These are phyloP conservation scores for Anguilla anguilla DNA, from an alignment of 2,797 vertebrate species.

Conservation along the genomic window DNA sequence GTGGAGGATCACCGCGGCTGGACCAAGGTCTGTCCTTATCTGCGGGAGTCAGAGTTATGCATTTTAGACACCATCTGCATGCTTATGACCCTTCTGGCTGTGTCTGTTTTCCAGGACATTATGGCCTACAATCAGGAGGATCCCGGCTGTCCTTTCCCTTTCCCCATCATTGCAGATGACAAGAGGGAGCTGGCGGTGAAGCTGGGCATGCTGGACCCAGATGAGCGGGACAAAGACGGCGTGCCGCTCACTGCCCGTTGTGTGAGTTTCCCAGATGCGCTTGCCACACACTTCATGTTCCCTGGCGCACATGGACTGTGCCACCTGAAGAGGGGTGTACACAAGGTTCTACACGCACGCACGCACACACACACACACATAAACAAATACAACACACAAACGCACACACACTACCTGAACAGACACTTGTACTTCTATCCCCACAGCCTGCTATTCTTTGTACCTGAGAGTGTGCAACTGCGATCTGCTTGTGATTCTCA, in stretches of 20 bases:
- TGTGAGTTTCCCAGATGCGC: slow-evolving; percentile 70
- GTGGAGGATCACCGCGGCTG: slow-evolving; percentile 88
- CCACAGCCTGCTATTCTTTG: not conserved
- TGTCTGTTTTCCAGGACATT: slow-evolving; percentile 79
- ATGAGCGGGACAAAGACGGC: slow-evolving; percentile 85
- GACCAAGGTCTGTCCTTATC: slow-evolving; percentile 81
- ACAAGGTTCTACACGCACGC: not conserved
- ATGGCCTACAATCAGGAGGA: slow-evolving; percentile 73
- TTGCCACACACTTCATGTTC: not conserved
- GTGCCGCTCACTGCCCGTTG: slow-evolving; percentile 91
- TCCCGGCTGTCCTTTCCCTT: slow-evolving; percentile 75
- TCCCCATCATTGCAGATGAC: slow-evolving; percentile 92
- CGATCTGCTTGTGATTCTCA: slow-evolving; percentile 48
- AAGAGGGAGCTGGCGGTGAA: slow-evolving; percentile 82
- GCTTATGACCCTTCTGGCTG: not conserved
- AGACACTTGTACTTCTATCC: not conserved
- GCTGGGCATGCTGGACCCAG: slow-evolving; percentile 95
- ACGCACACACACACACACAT: not conserved
- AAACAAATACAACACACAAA: no score
- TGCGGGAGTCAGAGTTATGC: not conserved
- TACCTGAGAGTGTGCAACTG: not conserved
- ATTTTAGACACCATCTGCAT: not conserved
- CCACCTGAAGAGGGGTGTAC: not conserved
- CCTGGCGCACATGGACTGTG: not conserved
- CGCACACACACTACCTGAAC: not conserved